These are phyloP conservation scores for Thalassarche chlororhynchos DNA, from an alignment of 2,113 vertebrate species.

Conservation along the genomic window DNA sequence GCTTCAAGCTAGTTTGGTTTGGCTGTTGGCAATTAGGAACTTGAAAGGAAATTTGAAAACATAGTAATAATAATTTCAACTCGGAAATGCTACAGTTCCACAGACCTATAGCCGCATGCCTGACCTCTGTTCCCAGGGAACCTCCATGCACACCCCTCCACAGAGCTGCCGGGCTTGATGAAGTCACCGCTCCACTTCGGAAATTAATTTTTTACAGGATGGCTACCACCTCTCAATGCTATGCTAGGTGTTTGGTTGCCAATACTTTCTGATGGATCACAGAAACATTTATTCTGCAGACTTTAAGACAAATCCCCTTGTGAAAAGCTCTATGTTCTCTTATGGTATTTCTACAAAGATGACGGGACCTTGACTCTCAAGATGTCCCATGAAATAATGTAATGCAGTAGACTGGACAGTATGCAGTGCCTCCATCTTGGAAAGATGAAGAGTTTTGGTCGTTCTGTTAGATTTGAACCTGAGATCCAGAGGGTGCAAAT, in stretches of 20 bases:
- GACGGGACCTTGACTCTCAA: background rate
- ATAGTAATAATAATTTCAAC: background rate
- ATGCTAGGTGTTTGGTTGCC: background rate
- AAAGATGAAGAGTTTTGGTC: background rate
- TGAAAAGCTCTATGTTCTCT: background rate
- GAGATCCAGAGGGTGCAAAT: background rate
- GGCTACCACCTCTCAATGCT: background rate
- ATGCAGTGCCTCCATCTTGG: background rate
- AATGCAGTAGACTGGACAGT: background rate
- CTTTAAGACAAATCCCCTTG: background rate
- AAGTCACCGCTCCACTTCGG: background rate
- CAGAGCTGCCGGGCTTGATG: background rate
- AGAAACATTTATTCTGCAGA: background rate
- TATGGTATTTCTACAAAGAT: background rate
- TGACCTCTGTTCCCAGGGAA: background rate
- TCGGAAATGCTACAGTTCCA: background rate
- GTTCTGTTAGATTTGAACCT: background rate
- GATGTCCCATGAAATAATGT: background rate
- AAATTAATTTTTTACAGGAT: background rate
- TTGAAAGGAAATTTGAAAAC: constrained; percentile 32
- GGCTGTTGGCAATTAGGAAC: constrained; percentile 32
- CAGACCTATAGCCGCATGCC: background rate
- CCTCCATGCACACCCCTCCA: background rate
- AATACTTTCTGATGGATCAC: background rate
- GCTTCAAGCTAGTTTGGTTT: constrained; percentile 35